A percentile compares a stretch with the other conserved stretches of the same genome.
phyloP scores from a whole-genome alignment of 2,888 invertebrate species.

The Orthonevra nobilis region DNA sequence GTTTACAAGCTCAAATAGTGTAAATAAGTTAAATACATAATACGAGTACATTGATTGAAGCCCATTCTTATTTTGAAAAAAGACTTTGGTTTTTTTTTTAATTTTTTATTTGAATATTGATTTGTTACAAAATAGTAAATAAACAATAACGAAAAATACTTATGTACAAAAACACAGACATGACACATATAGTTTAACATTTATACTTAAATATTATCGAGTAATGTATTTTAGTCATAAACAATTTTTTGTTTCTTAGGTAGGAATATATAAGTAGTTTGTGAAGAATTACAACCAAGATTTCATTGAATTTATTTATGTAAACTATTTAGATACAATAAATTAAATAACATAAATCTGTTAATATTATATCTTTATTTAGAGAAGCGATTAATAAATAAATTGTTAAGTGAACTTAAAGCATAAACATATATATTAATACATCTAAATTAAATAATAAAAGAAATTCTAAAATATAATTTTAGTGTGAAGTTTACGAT shows the following conservation, averaged over 20 bases:
- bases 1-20: too few relatives aligned
- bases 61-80: too few relatives aligned
- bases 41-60: too few relatives aligned
- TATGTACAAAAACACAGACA: constrained; percentile 63
- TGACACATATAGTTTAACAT: constrained; percentile 45
- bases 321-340: not conserved
- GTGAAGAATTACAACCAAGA: constrained; percentile 57
- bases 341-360: not conserved
- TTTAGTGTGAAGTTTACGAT: not conserved
- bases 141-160: constrained; percentile 46
- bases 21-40: too few relatives aligned
- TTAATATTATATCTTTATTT: constrained; percentile 6
- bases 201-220: constrained; percentile 25
- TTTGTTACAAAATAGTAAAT: constrained; percentile 56
- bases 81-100: too few relatives aligned
- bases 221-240: constrained; percentile 21
- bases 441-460: not conserved
- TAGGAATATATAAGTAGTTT: constrained; percentile 52
- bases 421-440: too few relatives aligned
- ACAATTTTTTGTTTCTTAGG: constrained; percentile 24
- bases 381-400: too few relatives aligned
- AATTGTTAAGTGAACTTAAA: not conserved
- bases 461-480: not conserved
- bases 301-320: constrained; percentile 15
- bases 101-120: constrained; percentile 41